phyloP scores from a whole-genome alignment of 2,888 invertebrate genomes.

The Latrodectus elegans region DNA sequence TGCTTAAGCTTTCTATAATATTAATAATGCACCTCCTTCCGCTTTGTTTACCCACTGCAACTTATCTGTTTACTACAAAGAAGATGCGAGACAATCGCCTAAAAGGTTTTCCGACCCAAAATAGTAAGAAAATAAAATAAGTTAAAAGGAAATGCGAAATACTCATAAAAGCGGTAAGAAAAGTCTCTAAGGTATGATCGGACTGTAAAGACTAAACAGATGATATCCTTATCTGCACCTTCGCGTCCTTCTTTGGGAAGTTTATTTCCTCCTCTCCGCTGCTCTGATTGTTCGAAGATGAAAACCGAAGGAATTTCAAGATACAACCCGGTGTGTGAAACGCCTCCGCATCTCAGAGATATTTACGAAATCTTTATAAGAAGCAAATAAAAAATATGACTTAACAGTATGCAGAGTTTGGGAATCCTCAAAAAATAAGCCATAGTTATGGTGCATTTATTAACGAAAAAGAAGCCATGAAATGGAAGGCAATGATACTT shows the following conservation, averaged over 20 bases:
- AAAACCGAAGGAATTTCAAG: no score
- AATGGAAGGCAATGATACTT: no score
- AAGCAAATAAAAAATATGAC: no score
- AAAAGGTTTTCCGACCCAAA: conserved; percentile 46
- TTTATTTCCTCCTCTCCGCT: neutral
- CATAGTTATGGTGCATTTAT: no score
- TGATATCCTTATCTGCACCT: conserved; percentile 31
- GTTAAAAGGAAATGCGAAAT: conserved; percentile 30
- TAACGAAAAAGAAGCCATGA: no score
- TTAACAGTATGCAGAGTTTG: no score
- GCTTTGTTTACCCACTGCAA: neutral
- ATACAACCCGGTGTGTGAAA: no score
- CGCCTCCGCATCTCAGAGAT: no score
- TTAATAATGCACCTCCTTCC: neutral
- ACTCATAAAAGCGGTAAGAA: conserved; percentile 53
- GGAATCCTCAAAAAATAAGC: no score
- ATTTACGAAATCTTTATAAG: no score
- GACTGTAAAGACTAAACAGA: conserved; percentile 39
- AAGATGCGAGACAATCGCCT: conserved; percentile 57
- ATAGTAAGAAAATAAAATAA: conserved; percentile 2
- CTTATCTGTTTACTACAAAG: conserved; percentile 29
- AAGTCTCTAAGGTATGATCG: conserved; percentile 53
- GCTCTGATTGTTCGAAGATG: no score
- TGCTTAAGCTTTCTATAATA: neutral
- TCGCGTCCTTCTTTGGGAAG: neutral